A percentile compares a stretch with the other conserved stretches of the same genome.
These are phyloP conservation scores for Piprites chloris DNA, from an alignment of 2,113 vertebrate genomes.

Conservation along the genomic window DNA sequence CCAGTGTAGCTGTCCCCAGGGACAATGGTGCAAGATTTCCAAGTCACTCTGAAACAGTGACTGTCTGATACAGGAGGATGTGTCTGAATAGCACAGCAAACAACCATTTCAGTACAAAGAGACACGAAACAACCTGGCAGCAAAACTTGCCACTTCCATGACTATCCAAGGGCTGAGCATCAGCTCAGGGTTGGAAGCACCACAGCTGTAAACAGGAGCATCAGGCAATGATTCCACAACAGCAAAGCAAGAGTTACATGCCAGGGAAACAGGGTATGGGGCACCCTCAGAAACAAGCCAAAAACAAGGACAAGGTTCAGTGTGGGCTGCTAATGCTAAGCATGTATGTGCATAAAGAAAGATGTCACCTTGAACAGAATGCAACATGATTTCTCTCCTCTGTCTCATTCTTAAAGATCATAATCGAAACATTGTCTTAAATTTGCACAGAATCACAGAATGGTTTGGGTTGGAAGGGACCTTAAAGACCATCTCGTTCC, in stretches of 20 bases:
- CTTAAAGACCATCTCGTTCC: not conserved
- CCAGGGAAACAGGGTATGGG: not conserved
- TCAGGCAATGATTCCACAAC: fast-evolving
- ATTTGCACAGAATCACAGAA: not conserved
- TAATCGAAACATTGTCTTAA: not conserved
- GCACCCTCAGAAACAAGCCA: not conserved
- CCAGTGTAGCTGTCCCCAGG: not conserved
- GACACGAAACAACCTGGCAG: not conserved
- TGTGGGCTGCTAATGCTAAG: not conserved
- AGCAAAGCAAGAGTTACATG: not conserved
- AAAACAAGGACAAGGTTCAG: not conserved
- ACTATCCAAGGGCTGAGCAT: not conserved
- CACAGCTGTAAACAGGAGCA: not conserved
- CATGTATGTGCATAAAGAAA: not conserved
- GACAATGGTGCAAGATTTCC: not conserved
- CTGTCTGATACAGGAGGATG: not conserved
- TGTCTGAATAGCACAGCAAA: not conserved
- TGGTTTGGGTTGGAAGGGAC: not conserved
- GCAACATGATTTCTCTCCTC: not conserved
- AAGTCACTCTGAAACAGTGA: not conserved
- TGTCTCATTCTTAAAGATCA: not conserved
- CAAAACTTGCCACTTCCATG: not conserved
- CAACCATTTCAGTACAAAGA: not conserved
- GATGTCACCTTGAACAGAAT: not conserved
- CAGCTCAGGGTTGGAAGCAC: not conserved